Base-by-base conservation (phyloP, 1,140 invertebrate species). In the Pseudomyrmex pallidus region DNA sequence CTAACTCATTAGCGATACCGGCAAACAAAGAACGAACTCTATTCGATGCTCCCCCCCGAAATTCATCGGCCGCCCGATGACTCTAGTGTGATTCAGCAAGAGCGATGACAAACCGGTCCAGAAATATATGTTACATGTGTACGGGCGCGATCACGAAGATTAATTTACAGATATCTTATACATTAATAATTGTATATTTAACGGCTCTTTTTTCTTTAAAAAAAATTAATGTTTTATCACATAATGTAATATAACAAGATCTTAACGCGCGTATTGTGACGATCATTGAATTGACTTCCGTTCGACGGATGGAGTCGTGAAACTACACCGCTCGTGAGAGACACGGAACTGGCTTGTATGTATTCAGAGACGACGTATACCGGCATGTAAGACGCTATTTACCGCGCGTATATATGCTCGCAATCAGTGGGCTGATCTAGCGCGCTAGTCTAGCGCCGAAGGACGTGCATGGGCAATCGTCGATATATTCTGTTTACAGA, bases 1-100 rank as follows among this genome's bases (percentile, higher is more conserved):
- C 52, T 63, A 74, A 90, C 80, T 90, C 89, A 90, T 90, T 90
- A 90, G 86, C 85, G 84, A 89, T 84, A 89, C 89, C 80, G 35
- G 52, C 52, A 35, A 20, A 57, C 83, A 90, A 90, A 89, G 72
- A 63, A 80, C 78, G 59, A 56, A 52, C 17, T 54, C 57, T 64
- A 66, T 66, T 66, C 25, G 61, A 85, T 63, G 68, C 67, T 70
- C 10, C n/a, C n/a, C n/a, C n/a, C n/a, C 20, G 66, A 72, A 48
- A 77, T 82, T 64, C 35, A n/a, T 2, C n/a, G 9, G 17, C 1
- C 20, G 13, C 17, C 0, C 17, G 57, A 15, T 56, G 17, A 67
- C 25, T 44, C 2, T 10, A 13, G 48, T 17, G 25, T 57, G 35
- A 35, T 35, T 35, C 35, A 7, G 25, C 35, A 0, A 35, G 35